phyloP scores from a whole-genome alignment of 2,113 vertebrate species.

The Zosterops pallidus region DNA sequence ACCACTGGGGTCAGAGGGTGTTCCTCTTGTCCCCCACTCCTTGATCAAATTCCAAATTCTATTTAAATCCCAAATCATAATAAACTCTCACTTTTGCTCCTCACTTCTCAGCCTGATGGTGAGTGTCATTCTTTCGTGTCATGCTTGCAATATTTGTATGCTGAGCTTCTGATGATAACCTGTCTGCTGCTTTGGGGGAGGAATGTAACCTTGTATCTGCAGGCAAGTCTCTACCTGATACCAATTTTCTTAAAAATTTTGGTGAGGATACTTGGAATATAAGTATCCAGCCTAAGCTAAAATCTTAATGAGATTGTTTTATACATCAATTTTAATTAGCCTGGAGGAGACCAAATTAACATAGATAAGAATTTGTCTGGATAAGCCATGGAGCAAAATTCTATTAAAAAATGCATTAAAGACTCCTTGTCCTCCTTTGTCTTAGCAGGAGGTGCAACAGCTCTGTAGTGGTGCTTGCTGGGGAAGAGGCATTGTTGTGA shows the following conservation, averaged over 20 bases:
- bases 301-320: neutral
- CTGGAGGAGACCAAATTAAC: neutral
- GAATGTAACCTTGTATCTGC: neutral
- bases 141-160: too few species aligned
- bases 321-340: neutral
- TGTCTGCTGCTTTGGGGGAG: neutral
- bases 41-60: too few species aligned
- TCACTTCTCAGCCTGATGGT: too few species aligned
- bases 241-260: neutral
- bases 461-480: neutral
- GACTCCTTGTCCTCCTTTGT: neutral
- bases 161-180: neutral
- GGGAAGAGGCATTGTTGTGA: neutral
- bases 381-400: neutral
- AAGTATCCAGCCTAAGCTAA: neutral
- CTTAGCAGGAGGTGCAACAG: neutral
- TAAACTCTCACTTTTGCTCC: too few species aligned
- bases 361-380: neutral
- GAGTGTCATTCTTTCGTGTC: too few species aligned
- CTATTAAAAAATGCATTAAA: neutral
- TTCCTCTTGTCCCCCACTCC: too few species aligned
- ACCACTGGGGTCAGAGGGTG: too few species aligned
- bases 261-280: neutral
- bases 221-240: neutral
- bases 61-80: too few species aligned